Evolutionary conservation across 2,888 invertebrate genomes (phyloP).

Genomic region (Diarsia dahlii): DNA sequence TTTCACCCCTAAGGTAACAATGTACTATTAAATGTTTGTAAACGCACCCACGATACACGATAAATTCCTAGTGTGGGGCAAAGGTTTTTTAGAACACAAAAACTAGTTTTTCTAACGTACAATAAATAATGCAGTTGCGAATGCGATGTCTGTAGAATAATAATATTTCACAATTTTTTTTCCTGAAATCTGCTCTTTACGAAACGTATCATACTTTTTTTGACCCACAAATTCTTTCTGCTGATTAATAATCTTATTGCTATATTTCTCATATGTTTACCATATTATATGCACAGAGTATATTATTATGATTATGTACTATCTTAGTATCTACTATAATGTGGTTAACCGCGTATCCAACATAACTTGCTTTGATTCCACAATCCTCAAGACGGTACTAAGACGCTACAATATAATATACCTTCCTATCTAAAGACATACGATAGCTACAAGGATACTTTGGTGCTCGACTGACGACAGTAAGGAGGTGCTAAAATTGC

Average conservation of each 20-base stretch:
- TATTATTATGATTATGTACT: conserved; percentile 8
- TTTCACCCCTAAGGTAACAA: no score
- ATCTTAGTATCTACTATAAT: conserved; percentile 1
- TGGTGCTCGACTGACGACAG: not conserved
- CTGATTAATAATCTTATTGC: no score
- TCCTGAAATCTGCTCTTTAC: not conserved
- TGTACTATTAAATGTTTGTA: no score
- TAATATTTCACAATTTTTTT: not conserved
- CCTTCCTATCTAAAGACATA: not conserved
- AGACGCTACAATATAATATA: not conserved
- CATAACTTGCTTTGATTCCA: conserved; percentile 21
- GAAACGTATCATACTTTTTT: no score
- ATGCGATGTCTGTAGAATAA: not conserved
- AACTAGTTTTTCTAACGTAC: no score
- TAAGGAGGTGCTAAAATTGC: not conserved
- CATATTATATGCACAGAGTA: not conserved
- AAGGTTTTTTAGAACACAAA: no score
- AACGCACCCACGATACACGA: no score
- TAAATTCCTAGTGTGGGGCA: no score
- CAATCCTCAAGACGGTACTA: conserved; percentile 10
- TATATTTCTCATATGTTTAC: not conserved
- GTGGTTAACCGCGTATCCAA: conserved; percentile 31
- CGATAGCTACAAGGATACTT: not conserved
- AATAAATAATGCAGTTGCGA: not conserved
- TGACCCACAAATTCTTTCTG: no score